Percentiles rank a stretch among this genome's conserved stretches.
Evolutionary conservation across 2,113 vertebrate genomes (phyloP).

Genomic region (Hemicordylus capensis): DNA sequence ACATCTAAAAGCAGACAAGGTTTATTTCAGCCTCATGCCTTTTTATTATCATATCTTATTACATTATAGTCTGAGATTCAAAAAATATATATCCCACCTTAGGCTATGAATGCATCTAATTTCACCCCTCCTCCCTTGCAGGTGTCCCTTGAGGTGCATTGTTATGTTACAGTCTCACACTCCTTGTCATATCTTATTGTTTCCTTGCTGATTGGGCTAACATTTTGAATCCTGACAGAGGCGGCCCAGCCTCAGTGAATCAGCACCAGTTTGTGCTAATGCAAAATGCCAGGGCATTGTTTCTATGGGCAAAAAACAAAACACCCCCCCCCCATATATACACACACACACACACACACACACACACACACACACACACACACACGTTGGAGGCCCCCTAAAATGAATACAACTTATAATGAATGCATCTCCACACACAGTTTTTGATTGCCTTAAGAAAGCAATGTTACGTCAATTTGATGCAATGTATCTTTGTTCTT

Average conservation of each 20-base stretch:
- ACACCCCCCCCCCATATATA: slow-evolving; percentile 28
- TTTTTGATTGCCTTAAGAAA: background rate
- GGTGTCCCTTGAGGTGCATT: slow-evolving; percentile 48
- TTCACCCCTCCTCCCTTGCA: slow-evolving; percentile 54
- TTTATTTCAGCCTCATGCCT: slow-evolving; percentile 48
- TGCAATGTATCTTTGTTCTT: background rate
- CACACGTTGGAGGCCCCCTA: background rate
- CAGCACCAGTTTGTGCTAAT: slow-evolving; percentile 64
- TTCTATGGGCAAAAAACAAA: slow-evolving; percentile 55
- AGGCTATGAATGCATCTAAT: slow-evolving; percentile 59
- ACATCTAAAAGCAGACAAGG: slow-evolving; percentile 42
- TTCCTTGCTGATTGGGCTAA: slow-evolving; percentile 39
- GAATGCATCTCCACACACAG: background rate
- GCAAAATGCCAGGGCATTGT: slow-evolving; percentile 56
- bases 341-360: background rate
- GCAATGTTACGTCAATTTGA: background rate
- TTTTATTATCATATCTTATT: slow-evolving; percentile 70
- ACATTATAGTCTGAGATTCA: slow-evolving; percentile 61
- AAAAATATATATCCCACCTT: slow-evolving; percentile 50
- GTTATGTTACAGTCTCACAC: slow-evolving; percentile 46
- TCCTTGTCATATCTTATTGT: slow-evolving; percentile 43
- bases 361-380: background rate
- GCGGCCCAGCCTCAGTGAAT: slow-evolving; percentile 49
- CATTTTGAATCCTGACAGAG: slow-evolving; percentile 55
- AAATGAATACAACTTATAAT: background rate